These are phyloP conservation scores for Rhyacophila evoluta DNA, from an alignment of 2,888 invertebrate species.

Conservation along the genomic window DNA sequence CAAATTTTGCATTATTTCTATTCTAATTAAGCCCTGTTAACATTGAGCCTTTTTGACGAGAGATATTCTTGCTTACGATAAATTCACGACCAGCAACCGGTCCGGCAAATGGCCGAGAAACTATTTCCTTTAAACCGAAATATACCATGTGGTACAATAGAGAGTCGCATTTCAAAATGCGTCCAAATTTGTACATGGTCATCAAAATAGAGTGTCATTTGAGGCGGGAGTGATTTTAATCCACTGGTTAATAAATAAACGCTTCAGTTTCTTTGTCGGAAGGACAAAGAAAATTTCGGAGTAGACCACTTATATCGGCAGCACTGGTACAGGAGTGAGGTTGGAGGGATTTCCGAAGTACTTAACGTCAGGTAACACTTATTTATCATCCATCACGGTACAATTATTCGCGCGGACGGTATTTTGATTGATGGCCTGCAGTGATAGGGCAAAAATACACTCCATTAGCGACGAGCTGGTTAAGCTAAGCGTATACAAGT, in stretches of 20 bases:
- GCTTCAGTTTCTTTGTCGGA: background rate
- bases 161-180: background rate
- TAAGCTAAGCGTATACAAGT: background rate
- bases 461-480: slow-evolving; percentile 45
- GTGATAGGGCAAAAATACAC: slow-evolving; percentile 48
- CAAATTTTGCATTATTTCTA: too few species aligned
- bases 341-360: background rate
- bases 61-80: too few species aligned
- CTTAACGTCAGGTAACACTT: slow-evolving; percentile 44
- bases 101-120: too few species aligned
- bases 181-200: background rate
- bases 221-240: background rate
- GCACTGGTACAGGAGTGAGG: background rate
- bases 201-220: background rate
- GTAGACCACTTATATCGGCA: background rate
- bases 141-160: background rate
- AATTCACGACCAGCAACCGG: too few species aligned
- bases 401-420: slow-evolving; percentile 43
- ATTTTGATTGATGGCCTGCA: slow-evolving; percentile 49
- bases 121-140: too few species aligned
- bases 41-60: too few species aligned
- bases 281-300: background rate
- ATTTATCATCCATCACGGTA: slow-evolving; percentile 48
- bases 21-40: too few species aligned
- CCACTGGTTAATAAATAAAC: slow-evolving; percentile 8